phyloP scores from a whole-genome alignment of 2,113 vertebrate species.

The Arenaria interpres region DNA sequence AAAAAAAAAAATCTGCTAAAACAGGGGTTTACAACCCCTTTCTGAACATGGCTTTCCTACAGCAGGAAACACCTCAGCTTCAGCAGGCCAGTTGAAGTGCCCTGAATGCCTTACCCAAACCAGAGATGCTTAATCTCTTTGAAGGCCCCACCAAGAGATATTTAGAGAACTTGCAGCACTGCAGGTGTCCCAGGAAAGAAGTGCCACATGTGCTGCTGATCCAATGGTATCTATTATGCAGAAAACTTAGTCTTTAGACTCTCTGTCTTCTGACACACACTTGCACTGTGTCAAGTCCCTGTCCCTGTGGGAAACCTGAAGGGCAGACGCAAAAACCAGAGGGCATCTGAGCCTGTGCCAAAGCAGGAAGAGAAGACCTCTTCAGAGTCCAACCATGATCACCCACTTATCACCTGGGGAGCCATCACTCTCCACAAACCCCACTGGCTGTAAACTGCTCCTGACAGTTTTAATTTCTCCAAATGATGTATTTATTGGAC shows the following conservation, averaged over 20 bases:
- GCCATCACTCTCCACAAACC: neutral
- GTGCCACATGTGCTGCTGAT: neutral
- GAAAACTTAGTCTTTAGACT: neutral
- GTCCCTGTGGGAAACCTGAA: neutral
- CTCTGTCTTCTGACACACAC: neutral
- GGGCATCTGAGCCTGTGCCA: neutral
- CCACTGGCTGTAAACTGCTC: neutral
- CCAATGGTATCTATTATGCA: neutral
- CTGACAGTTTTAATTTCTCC: constrained; percentile 58
- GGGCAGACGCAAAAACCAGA: neutral
- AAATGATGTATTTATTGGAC: neutral
- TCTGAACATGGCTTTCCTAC: neutral
- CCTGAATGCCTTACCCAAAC: neutral
- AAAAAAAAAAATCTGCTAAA: neutral
- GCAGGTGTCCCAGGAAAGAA: neutral
- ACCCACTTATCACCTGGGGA: fast-evolving
- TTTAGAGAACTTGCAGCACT: neutral
- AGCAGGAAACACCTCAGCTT: neutral
- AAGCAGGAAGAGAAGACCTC: neutral
- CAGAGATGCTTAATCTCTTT: neutral
- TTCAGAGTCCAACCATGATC: neutral
- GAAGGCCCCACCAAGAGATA: neutral
- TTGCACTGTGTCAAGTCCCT: neutral
- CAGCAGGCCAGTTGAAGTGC: neutral
- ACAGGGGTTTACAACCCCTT: neutral